A percentile compares a stretch with the other conserved stretches of the same genome.
phyloP scores from a whole-genome alignment of 2,888 invertebrate genomes.

The Erpobdella octoculata region DNA sequence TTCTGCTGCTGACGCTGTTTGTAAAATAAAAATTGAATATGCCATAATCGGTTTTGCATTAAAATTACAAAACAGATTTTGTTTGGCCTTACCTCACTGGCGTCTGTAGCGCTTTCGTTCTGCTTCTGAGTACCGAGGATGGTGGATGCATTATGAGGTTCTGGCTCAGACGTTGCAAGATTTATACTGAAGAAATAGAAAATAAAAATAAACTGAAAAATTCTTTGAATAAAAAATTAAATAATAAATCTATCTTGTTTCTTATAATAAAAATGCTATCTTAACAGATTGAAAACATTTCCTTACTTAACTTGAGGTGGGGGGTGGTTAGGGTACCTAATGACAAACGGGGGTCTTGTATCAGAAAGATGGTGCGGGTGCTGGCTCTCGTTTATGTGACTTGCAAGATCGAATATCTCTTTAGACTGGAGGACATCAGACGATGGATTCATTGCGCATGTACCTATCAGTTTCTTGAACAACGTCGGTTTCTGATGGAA shows the following conservation, averaged over 20 bases:
- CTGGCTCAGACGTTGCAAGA: too few species aligned
- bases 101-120: too few species aligned
- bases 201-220: neutral
- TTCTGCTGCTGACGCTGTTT: too few species aligned
- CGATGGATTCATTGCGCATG: conserved; percentile 22
- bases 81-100: too few species aligned
- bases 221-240: neutral
- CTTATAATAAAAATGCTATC: too few species aligned
- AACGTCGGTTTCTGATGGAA: conserved; percentile 18
- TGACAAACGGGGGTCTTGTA: conserved; percentile 12
- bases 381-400: conserved; percentile 26
- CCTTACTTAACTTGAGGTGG: neutral
- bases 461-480: conserved; percentile 27
- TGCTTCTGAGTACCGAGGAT: too few species aligned
- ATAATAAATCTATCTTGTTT: too few species aligned
- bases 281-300: neutral
- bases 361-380: neutral
- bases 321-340: conserved; percentile 12
- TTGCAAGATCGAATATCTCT: conserved; percentile 26
- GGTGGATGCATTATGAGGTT: too few species aligned
- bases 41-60: too few species aligned
- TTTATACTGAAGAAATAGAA: neutral
- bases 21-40: too few species aligned
- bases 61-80: too few species aligned
- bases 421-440: conserved; percentile 16